These are phyloP conservation scores for Takifugu rubripes DNA, from an alignment of 2,797 vertebrate species.

Conservation along the genomic window DNA sequence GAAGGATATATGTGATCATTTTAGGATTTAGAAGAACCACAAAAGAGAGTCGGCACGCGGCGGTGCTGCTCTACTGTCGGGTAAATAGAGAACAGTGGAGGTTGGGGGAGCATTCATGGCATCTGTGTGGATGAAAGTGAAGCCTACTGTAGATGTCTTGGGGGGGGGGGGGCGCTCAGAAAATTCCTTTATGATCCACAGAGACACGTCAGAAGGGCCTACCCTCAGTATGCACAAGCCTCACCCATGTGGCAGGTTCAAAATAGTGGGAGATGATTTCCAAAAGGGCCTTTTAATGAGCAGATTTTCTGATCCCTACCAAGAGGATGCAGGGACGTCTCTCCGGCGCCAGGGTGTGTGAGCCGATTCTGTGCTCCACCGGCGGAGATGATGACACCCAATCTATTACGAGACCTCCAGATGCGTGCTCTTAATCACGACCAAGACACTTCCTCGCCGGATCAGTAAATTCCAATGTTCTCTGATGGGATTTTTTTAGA, in stretches of 20 bases:
- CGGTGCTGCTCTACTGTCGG: no score
- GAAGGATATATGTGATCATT: no score
- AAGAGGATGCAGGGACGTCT: conserved; percentile 11
- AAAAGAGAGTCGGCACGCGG: no score
- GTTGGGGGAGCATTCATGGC: no score
- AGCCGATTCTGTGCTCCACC: conserved; percentile 41
- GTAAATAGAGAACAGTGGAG: no score
- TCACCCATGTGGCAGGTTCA: not conserved
- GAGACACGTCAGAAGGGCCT: no score
- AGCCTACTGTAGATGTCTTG: no score
- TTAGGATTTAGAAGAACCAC: no score
- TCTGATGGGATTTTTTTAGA: conserved; percentile 45
- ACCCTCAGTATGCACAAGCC: no score
- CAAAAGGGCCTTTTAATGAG: conserved; percentile 51
- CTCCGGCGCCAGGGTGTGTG: conserved; percentile 6
- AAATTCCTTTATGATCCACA: no score
- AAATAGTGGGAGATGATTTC: conserved; percentile 31
- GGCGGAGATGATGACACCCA: conserved; percentile 37
- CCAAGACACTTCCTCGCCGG: conserved; percentile 29
- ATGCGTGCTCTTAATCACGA: conserved; percentile 61
- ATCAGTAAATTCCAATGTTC: conserved; percentile 61
- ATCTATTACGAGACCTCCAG: conserved; percentile 36
- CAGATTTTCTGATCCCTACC: conserved; percentile 30
- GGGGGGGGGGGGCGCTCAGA: no score
- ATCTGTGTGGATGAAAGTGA: no score